Percentiles rank a stretch among this genome's conserved stretches.
Evolutionary conservation across 2,113 vertebrate genomes (phyloP).

Genomic region (Pteruthius melanotis): DNA sequence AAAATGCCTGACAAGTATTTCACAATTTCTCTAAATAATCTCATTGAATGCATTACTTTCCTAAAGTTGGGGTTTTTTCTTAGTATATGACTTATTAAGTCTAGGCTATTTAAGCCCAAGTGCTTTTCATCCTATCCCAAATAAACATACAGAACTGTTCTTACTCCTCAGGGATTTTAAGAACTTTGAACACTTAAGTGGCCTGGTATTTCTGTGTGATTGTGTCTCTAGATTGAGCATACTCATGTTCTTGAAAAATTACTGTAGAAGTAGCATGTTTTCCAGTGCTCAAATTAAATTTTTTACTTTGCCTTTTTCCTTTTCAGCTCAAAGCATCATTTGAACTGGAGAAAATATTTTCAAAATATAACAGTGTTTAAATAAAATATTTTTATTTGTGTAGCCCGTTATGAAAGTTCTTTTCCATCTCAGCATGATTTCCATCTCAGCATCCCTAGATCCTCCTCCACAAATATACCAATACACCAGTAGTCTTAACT

Average conservation of each 20-base stretch:
- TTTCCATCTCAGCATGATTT: not conserved
- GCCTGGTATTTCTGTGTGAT: not conserved
- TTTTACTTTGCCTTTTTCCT: not conserved
- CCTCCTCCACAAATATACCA: not conserved
- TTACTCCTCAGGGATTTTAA: not conserved
- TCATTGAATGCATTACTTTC: not conserved
- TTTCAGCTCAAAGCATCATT: not conserved
- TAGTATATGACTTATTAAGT: not conserved
- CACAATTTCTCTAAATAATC: not conserved
- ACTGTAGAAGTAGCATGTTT: not conserved
- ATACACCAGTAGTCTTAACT: not conserved
- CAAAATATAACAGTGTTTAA: not conserved
- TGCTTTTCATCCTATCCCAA: not conserved
- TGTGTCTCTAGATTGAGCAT: not conserved
- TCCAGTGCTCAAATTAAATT: not conserved
- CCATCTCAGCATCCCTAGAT: not conserved
- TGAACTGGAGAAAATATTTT: not conserved
- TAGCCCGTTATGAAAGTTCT: not conserved
- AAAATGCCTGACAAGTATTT: not conserved
- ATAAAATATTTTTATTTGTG: not conserved
- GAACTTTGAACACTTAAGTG: not conserved
- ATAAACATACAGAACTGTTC: not conserved
- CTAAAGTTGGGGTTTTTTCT: accelerated
- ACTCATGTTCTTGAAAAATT: not conserved
- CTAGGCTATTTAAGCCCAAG: not conserved